phyloP scores from a whole-genome alignment of 2,113 vertebrate species.

The Dromaius novaehollandiae region DNA sequence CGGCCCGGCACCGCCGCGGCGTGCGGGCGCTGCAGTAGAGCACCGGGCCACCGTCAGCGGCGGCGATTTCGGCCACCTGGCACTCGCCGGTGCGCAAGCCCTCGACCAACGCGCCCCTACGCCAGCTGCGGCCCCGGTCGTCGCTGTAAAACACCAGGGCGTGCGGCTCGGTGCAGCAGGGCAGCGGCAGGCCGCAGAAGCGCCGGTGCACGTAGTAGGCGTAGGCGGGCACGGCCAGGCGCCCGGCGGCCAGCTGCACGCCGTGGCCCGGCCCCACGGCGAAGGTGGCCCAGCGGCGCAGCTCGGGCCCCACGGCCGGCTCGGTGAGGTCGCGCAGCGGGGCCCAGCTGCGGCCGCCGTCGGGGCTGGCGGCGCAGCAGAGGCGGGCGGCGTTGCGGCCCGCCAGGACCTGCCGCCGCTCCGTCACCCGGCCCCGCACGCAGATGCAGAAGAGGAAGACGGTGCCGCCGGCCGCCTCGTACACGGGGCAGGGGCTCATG shows the following conservation, averaged over 20 bases:
- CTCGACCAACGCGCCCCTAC: slow-evolving; percentile 60
- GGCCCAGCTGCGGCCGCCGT: slow-evolving; percentile 82
- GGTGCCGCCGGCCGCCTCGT: slow-evolving; percentile 34
- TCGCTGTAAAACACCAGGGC: slow-evolving; percentile 89
- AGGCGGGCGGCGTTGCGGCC: slow-evolving; percentile 86
- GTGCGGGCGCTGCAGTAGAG: slow-evolving; percentile 90
- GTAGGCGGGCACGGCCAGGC: slow-evolving; percentile 88
- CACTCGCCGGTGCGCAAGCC: slow-evolving; percentile 80
- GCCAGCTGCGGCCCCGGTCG: slow-evolving; percentile 84
- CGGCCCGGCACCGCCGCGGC: slow-evolving; percentile 71
- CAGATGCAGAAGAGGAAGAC: slow-evolving; percentile 94
- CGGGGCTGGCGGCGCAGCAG: slow-evolving; percentile 82
- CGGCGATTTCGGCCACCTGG: slow-evolving; percentile 84
- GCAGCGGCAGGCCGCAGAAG: slow-evolving; percentile 51
- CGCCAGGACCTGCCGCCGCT: slow-evolving; percentile 79
- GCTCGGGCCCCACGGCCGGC: slow-evolving; percentile 73
- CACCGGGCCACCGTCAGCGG: slow-evolving; percentile 58
- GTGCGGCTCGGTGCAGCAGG: slow-evolving; percentile 70
- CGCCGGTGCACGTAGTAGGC: slow-evolving; percentile 78
- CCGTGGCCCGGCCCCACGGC: slow-evolving; percentile 94
- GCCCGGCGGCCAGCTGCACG: slow-evolving; percentile 82
- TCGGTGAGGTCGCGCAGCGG: slow-evolving; percentile 84
- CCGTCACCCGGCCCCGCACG: slow-evolving; percentile 78
- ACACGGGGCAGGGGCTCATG: slow-evolving; percentile 82
- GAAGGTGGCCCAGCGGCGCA: slow-evolving; percentile 88